A percentile compares a stretch with the other conserved stretches of the same genome.
phyloP scores from a whole-genome alignment of 2,797 vertebrate genomes.

The Hozukius guyotensis region DNA sequence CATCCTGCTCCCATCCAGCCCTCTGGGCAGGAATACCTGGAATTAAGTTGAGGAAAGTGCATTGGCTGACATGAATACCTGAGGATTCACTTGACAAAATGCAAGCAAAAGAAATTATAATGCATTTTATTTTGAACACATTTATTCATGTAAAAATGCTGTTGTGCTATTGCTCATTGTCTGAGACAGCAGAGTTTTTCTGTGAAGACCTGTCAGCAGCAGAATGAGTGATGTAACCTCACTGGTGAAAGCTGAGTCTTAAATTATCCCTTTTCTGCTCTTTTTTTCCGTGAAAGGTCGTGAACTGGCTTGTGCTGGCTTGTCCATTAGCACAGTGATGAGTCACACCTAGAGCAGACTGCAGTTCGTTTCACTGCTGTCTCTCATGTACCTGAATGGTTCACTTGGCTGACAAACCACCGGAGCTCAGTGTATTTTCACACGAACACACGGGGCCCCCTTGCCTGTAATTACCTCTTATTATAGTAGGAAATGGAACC shows the following conservation, averaged over 20 bases:
- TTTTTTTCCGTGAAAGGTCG: slow-evolving; percentile 54
- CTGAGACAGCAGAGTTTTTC: slow-evolving; percentile 4
- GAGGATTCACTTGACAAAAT: background rate
- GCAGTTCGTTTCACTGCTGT: slow-evolving; percentile 45
- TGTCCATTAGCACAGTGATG: slow-evolving; percentile 57
- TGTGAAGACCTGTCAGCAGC: slow-evolving; percentile 4
- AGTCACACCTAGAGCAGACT: slow-evolving; percentile 46
- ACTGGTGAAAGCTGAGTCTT: slow-evolving; percentile 56
- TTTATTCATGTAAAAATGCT: background rate
- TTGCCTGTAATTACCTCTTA: slow-evolving; percentile 81
- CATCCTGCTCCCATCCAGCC: background rate
- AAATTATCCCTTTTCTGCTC: slow-evolving; percentile 50
- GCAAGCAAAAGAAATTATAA: background rate
- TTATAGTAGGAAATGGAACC: slow-evolving; percentile 79
- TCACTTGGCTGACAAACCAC: slow-evolving; percentile 54
- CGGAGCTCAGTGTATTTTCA: slow-evolving; percentile 63
- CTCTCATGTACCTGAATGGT: slow-evolving; percentile 30
- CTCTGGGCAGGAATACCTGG: slow-evolving; percentile 18
- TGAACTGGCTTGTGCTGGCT: slow-evolving; percentile 61
- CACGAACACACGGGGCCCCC: slow-evolving; percentile 60
- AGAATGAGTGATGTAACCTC: slow-evolving; percentile 29
- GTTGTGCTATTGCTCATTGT: background rate
- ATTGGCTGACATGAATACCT: slow-evolving; percentile 10
- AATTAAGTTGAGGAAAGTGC: slow-evolving; percentile 19
- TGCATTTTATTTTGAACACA: background rate